Percentiles rank a stretch among this genome's conserved stretches.
Evolutionary conservation across 64 coral and sea anemone genomes (phyloP).

Genomic region (Actinia equina): DNA sequence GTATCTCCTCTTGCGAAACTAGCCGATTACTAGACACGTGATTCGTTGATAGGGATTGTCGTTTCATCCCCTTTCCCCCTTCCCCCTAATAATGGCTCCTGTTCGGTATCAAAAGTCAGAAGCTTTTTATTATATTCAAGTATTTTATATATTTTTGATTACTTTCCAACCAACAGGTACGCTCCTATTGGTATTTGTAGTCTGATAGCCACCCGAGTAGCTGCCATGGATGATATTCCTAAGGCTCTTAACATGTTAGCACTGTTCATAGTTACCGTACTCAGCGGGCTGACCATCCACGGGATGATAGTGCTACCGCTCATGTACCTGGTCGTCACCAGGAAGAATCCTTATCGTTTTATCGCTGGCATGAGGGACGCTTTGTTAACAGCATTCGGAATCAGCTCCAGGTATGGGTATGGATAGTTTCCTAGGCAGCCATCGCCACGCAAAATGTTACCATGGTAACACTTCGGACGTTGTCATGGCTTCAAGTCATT

Average conservation of each 20-base stretch:
- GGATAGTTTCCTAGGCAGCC: no score
- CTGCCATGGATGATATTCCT: constrained; percentile 56
- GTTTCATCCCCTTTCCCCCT: no score
- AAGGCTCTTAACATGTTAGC: constrained; percentile 45
- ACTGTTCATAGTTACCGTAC: constrained; percentile 66
- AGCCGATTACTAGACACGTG: no score
- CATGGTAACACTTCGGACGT: no score
- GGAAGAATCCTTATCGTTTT: constrained; percentile 51
- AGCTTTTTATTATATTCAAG: no score
- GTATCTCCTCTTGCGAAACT: no score
- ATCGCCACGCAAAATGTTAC: no score
- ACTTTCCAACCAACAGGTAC: constrained; percentile 30
- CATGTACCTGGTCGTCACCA: constrained; percentile 55
- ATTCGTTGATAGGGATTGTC: no score
- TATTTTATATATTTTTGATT: not conserved
- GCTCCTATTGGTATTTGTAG: constrained; percentile 70
- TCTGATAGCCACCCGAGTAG: constrained; percentile 62
- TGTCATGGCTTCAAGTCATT: no score
- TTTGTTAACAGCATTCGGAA: constrained; percentile 61
- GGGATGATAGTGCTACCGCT: constrained; percentile 60
- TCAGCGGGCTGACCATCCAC: constrained; percentile 57
- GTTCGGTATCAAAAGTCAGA: no score
- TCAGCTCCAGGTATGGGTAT: constrained; percentile 50
- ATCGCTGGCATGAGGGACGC: constrained; percentile 68
- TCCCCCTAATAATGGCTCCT: no score